Evolutionary conservation across 1,140 invertebrate species (phyloP).

Genomic region (Pteromalus puparum): DNA sequence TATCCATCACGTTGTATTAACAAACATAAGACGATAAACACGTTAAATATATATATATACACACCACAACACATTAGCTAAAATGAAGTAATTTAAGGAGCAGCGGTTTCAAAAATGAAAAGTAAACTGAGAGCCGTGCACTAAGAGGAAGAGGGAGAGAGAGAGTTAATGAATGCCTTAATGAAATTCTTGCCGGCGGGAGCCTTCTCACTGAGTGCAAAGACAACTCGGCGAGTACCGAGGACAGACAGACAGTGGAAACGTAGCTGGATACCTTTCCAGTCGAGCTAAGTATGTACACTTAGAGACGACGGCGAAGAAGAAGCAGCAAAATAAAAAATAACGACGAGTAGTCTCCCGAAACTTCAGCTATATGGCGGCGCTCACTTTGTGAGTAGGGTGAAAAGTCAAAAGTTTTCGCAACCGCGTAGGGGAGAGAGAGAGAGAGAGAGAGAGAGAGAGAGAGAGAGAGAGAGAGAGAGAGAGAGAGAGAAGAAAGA

Average conservation of each 20-base stretch:
- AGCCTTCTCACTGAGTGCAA: conserved; percentile 45
- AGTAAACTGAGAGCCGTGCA: too few relatives aligned
- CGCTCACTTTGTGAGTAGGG: conserved; percentile 17
- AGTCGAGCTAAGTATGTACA: conserved; percentile 29
- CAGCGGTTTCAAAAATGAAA: too few relatives aligned
- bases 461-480: too few relatives aligned
- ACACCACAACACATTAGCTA: too few relatives aligned
- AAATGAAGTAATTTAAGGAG: too few relatives aligned
- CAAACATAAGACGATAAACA: too few relatives aligned
- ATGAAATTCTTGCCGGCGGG: conserved; percentile 35
- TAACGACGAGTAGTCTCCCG: background rate
- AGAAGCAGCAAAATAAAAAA: conserved; percentile 43
- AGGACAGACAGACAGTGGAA: conserved; percentile 28
- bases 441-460: too few relatives aligned
- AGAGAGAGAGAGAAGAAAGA: too few relatives aligned
- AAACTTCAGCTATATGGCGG: background rate
- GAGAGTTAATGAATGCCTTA: conserved; percentile 44
- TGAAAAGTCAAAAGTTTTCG: conserved; percentile 12
- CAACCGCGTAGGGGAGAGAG: background rate
- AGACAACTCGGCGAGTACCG: conserved; percentile 47
- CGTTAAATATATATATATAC: too few relatives aligned
- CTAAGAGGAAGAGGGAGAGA: too few relatives aligned
- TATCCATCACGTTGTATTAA: too few relatives aligned
- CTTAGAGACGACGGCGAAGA: conserved; percentile 34
- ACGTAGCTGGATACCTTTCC: background rate